Base-by-base conservation (phyloP, 1,140 invertebrate genomes). In the Rhopalosiphum padi region DNA sequence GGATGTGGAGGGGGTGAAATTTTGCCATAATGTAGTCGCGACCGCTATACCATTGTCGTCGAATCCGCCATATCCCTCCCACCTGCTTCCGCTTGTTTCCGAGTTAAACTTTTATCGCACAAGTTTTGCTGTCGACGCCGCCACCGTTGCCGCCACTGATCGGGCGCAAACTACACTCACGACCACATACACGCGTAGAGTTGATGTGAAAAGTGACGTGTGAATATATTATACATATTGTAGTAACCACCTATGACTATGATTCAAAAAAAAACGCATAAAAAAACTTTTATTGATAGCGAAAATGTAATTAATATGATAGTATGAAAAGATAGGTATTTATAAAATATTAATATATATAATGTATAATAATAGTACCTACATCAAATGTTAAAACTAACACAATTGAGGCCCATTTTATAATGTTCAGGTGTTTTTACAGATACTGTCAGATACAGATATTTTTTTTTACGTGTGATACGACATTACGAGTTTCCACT, bases 51-150 rank as follows among this genome's bases (percentile, higher is more conserved):
- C 68, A 91, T 91, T 91, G 90, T 91, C 60, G 30, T 48, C 21
- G 60, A 83, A 48, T 48, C 68, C n/a, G 77, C 51, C 41, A 21
- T 25, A 83, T 30, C 43, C 25, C 46, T 25, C 86, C 25, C 23
- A 43, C 25, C 83, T 25, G 83, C 11, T 86, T 25, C 8, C 11
- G 41, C 37, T 43, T 41, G 23, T 41, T 86, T 46, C 85, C 25
- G 41, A 30, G 85, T 86, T 90, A 91, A 92, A 92, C n/a, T 92
- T 92, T 82, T 92, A 48, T 92, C 91, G 91, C 91, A n/a, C 68
- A n/a, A 91, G 53, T 91, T 77, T 91, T 77, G 35, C 37, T 37
- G 55, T 18, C 90, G 53, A 41, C n/a, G 46, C 35, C 77, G 37
- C 21, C 68, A 30, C 15, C 68, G 37, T 18, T 21, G 35, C 35